phyloP scores from a whole-genome alignment of 2,797 vertebrate species.

The Trematomus bernacchii region DNA sequence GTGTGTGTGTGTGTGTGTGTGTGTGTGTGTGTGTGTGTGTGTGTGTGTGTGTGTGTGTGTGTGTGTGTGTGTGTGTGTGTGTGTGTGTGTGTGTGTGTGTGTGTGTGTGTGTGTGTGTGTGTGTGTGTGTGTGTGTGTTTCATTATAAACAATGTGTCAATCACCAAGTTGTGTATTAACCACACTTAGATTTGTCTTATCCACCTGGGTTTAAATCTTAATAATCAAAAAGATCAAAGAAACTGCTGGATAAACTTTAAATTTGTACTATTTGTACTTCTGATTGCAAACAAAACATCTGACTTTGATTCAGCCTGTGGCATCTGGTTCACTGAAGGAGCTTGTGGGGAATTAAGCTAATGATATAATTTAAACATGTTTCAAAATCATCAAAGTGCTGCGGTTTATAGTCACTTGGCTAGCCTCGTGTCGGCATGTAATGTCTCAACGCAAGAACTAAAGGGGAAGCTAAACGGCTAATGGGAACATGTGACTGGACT shows the following conservation, averaged over 20 bases:
- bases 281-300: constrained; percentile 34
- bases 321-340: constrained; percentile 48
- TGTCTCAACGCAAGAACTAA: constrained; percentile 69
- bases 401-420: constrained; percentile 74
- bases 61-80: no score
- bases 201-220: not conserved
- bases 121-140: no score
- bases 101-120: not conserved
- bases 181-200: not conserved
- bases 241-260: not conserved
- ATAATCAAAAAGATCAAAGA: not conserved
- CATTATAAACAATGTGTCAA: not conserved
- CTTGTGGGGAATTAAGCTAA: constrained; percentile 65
- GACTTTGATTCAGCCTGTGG: constrained; percentile 29
- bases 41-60: no score
- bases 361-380: constrained; percentile 76
- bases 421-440: constrained; percentile 60
- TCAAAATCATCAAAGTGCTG: constrained; percentile 81
- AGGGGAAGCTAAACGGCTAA: constrained; percentile 77
- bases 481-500: constrained; percentile 84
- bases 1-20: constrained; percentile 1
- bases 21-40: constrained; percentile 2
- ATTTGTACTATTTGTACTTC: not conserved
- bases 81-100: not conserved
- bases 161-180: not conserved